Base-by-base conservation (phyloP, 2,113 vertebrate genomes). In the Ia io region DNA sequence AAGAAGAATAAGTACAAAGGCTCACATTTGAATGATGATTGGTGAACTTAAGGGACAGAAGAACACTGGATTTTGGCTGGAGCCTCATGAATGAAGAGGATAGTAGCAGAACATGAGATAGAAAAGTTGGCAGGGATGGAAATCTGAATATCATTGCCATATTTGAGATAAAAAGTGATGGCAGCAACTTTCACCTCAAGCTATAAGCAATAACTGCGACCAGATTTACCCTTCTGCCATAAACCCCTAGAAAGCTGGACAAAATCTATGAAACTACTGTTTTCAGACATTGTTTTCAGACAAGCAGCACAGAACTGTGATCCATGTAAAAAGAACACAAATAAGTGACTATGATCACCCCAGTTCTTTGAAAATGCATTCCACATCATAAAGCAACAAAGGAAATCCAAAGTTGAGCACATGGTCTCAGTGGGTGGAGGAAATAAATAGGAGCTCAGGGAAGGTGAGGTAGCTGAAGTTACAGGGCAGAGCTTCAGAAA, bases 211-310 rank as follows among this genome's bases (percentile, higher is more conserved):
- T 51, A 69, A 61, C 32, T 56, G 11, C 88, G 18, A 63, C 71
- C n/a, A 53, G 44, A 76, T 78, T 83, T 71, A 23, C 1, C 13
- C 32, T 86, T 89, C 63, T 6, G 74, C 22, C 4, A 6, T 8
- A 59, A 84, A 13, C 8, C 13, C 63, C 35, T 82, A 32, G 20
- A 83, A 88, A 91, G n/a, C 18, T 53, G 49, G 47, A 61, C 82
- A 87, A 92, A 65, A 47, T 65, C 23, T 28, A n/a, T 4, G 32
- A 74, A 78, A 32, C 22, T 35, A 40, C 12, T 42, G 2, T 94
- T 84, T 94, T 79, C 22, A 40, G 65, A 94, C 23, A 71, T n/a
- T 42, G 2, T 94, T 84, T 94, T 79, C 22, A 40, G 65, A 94
- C 23, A 71, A 88, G 14, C 16, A 83, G 5, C 53, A 83, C 10